Base-by-base conservation (phyloP, 2,888 invertebrate genomes). In the Eupeodes latifasciatus region DNA sequence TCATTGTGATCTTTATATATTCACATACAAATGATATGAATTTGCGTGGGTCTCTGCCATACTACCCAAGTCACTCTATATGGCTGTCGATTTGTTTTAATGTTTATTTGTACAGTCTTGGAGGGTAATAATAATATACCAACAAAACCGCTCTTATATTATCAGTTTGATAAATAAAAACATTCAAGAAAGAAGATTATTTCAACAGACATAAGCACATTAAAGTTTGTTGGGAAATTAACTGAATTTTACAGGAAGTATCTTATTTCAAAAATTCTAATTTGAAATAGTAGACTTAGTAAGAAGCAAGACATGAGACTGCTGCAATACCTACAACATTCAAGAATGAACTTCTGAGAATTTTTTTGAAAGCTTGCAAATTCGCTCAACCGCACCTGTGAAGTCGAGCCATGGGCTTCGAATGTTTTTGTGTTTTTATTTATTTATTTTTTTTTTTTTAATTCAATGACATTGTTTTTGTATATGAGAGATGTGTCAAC, bases 341-440 rank as follows among this genome's bases (percentile, higher is more conserved):
- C 61, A 71, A 47, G 74, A 62, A 40, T 14, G 49, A 53, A 36
- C 61, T 87, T 87, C 83, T 76, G 55, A 62, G 87, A 87, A 87
- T 72, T 61, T 72, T 19, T 55, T 67, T 87, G 76, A 80, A 80
- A 83, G 80, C 80, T 87, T 83, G 87, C 87, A 87, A 77, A 62
- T 77, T 77, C 16, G 12, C 4, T 14, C 40, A 59, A 80, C 79
- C 40, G 40, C 87, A 87, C 87, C 87, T 87, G 87, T 72, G 16
- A 47, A n/a, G 11, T 64, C 12, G 44, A 64, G 47, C 47, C 47
- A 64, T 64, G 19, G 64, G 64, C 27, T 64, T 64, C 27, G 9
- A 3, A 19, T 4, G 27, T 14, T 64, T 47, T 47, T 47, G 47
- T 27, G 27, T 9, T 34, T 4, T 9, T 40, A 40, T 1, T 40